phyloP scores from a whole-genome alignment of 1,140 invertebrate species.

The Cheumatopsyche charites region DNA sequence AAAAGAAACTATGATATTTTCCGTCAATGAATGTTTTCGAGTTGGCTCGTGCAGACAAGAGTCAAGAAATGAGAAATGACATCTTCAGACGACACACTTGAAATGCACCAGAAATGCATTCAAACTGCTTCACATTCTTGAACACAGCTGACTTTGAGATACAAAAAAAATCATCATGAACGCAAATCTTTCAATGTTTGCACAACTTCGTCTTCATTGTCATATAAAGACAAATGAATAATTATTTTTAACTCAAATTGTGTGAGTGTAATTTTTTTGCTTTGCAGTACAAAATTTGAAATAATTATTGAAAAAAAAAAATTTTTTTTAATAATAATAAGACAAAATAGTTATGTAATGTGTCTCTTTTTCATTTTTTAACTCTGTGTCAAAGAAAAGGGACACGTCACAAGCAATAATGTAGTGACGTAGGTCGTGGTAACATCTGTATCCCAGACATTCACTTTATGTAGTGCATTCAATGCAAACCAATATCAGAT shows the following conservation, averaged over 20 bases:
- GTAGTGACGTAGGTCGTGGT: conserved; percentile 27
- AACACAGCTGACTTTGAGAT: neutral
- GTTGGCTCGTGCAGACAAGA: conserved; percentile 2
- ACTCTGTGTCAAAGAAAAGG: neutral
- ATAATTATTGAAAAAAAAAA: too few relatives aligned
- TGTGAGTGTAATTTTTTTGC: too few relatives aligned
- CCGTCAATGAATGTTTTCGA: conserved; percentile 14
- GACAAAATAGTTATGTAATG: too few relatives aligned
- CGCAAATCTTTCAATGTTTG: too few relatives aligned
- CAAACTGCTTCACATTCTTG: conserved; percentile 23
- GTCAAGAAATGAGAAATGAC: too few relatives aligned
- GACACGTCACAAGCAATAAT: conserved; percentile 11
- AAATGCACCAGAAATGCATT: conserved; percentile 20
- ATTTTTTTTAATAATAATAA: too few relatives aligned
- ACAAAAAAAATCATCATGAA: too few relatives aligned
- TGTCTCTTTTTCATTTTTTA: neutral
- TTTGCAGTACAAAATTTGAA: too few relatives aligned
- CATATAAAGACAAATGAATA: too few relatives aligned
- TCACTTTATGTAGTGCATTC: conserved; percentile 19
- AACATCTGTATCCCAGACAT: conserved; percentile 22
- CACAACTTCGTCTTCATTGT: too few relatives aligned
- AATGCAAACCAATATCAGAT: conserved; percentile 31
- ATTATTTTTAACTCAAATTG: too few relatives aligned
- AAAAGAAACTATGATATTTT: conserved; percentile 7
- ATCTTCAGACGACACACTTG: neutral